Evolutionary conservation across 2,113 vertebrate genomes (phyloP).

Genomic region (Forbesichthys papilliferus): DNA sequence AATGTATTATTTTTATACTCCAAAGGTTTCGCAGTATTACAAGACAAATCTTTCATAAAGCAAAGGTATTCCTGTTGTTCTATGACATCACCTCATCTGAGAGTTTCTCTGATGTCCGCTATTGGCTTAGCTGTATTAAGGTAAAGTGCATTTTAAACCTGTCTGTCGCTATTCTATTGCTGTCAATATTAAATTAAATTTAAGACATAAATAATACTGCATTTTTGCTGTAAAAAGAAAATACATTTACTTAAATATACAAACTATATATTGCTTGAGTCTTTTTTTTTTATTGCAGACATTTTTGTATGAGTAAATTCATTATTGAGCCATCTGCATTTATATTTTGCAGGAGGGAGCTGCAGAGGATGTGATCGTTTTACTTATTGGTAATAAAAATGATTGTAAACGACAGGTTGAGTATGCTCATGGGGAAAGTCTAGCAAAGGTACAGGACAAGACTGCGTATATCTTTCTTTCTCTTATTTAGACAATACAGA

Average conservation of each 20-base stretch:
- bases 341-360: slow-evolving; percentile 80
- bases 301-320: not conserved
- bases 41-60: slow-evolving; percentile 86
- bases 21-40: slow-evolving; percentile 90
- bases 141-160: slow-evolving; percentile 58
- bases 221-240: not conserved
- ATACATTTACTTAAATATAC: not conserved
- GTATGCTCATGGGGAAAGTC: slow-evolving; percentile 68
- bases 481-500: not conserved
- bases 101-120: slow-evolving; percentile 81
- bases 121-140: slow-evolving; percentile 88
- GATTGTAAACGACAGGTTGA: slow-evolving; percentile 81
- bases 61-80: slow-evolving; percentile 89
- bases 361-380: slow-evolving; percentile 64
- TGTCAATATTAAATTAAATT: too few species aligned
- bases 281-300: too few species aligned
- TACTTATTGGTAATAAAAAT: slow-evolving; percentile 91
- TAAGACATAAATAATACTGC: too few species aligned
- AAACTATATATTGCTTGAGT: not conserved
- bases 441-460: slow-evolving; percentile 80
- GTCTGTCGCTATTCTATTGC: too few species aligned
- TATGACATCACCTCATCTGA: slow-evolving; percentile 85
- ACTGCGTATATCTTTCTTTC: not conserved
- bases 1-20: slow-evolving; percentile 4
- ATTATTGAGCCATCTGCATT: not conserved